Percentiles rank a stretch among this genome's conserved stretches.
Evolutionary conservation across 2,888 invertebrate genomes (phyloP).

Genomic region (Euplexia lucipara): DNA sequence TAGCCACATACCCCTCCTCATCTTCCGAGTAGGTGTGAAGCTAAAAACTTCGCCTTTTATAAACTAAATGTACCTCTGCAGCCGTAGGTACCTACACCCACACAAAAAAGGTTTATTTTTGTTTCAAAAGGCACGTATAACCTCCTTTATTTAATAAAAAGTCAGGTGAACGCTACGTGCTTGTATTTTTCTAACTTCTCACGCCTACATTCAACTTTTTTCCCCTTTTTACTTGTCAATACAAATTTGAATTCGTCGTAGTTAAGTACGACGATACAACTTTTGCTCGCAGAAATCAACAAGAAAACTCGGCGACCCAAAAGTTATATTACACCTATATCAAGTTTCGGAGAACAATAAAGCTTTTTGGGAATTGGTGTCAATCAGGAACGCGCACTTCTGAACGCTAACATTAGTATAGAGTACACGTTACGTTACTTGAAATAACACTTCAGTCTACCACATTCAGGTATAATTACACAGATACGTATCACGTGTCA

Average conservation of each 20-base stretch:
- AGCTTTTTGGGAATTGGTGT: conserved; percentile 68
- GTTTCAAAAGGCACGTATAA: conserved; percentile 38
- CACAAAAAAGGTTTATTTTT: conserved; percentile 20
- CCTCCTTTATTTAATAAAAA: conserved; percentile 42
- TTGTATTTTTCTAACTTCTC: conserved; percentile 35
- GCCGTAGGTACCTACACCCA: neutral
- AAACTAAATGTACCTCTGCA: neutral
- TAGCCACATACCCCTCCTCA: too few species aligned
- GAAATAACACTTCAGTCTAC: conserved; percentile 22
- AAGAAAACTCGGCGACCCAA: conserved; percentile 69
- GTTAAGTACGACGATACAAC: conserved; percentile 65
- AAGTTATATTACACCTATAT: conserved; percentile 78
- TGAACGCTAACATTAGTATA: conserved; percentile 33
- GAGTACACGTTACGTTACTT: conserved; percentile 23
- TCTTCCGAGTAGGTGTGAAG: neutral
- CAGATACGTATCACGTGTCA: neutral
- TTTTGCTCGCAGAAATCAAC: conserved; percentile 68
- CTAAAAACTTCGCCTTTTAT: neutral
- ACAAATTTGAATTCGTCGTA: conserved; percentile 58
- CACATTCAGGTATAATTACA: neutral
- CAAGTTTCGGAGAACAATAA: conserved; percentile 71
- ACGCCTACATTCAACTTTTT: conserved; percentile 35
- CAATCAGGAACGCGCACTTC: conserved; percentile 67
- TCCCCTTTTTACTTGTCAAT: conserved; percentile 56
- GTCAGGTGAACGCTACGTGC: conserved; percentile 39